Conservation (phyloP, 2,797 vertebrate genomes). For the Trichosurus vulpecula region DNA sequence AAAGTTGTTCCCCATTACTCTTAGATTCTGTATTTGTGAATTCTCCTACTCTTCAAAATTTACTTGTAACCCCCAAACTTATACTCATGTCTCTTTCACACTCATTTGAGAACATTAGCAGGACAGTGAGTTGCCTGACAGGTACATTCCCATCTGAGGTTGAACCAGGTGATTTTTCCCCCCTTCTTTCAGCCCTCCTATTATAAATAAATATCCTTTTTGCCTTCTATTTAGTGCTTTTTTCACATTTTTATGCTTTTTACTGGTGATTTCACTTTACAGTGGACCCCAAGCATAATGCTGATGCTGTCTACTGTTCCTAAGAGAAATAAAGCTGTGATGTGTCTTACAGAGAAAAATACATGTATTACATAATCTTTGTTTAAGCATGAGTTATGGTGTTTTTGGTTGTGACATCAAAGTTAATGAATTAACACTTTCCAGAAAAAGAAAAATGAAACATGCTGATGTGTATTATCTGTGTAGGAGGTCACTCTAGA, state of each 20-base stretch:
- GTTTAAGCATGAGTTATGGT: neutral
- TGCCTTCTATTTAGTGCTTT: neutral
- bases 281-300: neutral
- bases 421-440: neutral
- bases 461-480: neutral
- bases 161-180: neutral
- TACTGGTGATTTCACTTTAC: neutral
- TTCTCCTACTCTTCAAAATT: neutral
- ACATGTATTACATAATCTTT: neutral
- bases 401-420: neutral
- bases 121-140: neutral
- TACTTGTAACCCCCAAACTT: neutral
- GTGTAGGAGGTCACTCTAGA: neutral
- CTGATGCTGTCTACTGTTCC: neutral
- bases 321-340: neutral
- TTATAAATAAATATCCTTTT: neutral
- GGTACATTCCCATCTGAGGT: neutral
- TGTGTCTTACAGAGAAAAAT: neutral
- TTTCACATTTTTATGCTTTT: neutral
- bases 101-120: neutral
- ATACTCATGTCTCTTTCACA: neutral
- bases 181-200: neutral
- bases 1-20: neutral
- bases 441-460: neutral
- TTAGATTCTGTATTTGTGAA: neutral